Base-by-base conservation (phyloP, 2,113 vertebrate genomes). In the Entosphenus tridentatus region DNA sequence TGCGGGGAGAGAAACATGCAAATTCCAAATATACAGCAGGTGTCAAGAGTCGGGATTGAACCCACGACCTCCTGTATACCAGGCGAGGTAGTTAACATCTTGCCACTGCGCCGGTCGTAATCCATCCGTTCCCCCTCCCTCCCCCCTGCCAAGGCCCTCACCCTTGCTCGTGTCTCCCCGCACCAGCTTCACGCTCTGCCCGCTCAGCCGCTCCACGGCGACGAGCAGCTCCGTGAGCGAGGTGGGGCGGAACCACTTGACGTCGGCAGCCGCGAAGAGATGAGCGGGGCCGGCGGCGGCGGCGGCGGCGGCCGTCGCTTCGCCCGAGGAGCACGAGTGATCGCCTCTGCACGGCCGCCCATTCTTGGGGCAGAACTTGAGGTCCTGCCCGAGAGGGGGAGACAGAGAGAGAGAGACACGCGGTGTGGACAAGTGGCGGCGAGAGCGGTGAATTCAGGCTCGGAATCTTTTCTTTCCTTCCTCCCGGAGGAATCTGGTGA, bases 91-190 rank as follows among this genome's bases (percentile, higher is more conserved):
- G 4, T 39, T 39, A 39, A 39, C 39, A 39, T 39, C 39, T 39
- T 39, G 39, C 39, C 39, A 39, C 39, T 39, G 6, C 39, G 39
- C 39, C 39, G 39, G 39, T 39, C 39, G 39, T 39, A 39, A 39
- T 39, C 39, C 5, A 39, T 39, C 5, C 39, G 5, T 39, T 39
- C 5, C 39, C 39, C 39, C 5, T 39, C 39, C 39, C 39, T 39
- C 39, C 18, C 18, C 18, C 18, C 18, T n/a, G 18, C 18, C 18
- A 21, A 21, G 39, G 6, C 39, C 39, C 39, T 39, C 39, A 71
- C 70, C 70, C 68, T 71, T 71, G 2, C 62, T 57, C 18, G 70
- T 71, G 18, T 71, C 57, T 69, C 70, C 70, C 8, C 57, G 13
- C 55, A 71, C 67, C 18, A 71, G 12, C 68, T 69, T 71, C 56